Base-by-base conservation (phyloP, 2,888 invertebrate species). In the Aphodius sticticus region DNA sequence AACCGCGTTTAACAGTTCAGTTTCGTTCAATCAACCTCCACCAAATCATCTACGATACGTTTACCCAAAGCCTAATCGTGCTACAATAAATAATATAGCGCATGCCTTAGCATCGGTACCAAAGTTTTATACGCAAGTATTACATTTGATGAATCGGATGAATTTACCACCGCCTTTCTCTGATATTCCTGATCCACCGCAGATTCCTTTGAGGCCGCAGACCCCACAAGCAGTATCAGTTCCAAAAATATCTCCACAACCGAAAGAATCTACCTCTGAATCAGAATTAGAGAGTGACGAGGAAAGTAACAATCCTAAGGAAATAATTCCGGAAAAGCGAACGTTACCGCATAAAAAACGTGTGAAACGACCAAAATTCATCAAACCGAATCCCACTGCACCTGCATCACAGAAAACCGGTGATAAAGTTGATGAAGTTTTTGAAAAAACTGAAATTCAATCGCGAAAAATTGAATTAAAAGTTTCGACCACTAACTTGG, bases 61-160 rank as follows among this genome's bases (percentile, higher is more conserved):
- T 81, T 98, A 98, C 89, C 96, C 97, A 14, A 92, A 94, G 78
- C 93, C 96, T 7, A 94, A 93, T 77, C 91, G 92, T 69, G 91
- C 92, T 78, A 95, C 94, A 71, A 91, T 96, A 71, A 91, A 94
- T 78, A 96, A 96, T 86, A 96, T 98, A 81, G 92, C 94, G 5
- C 92, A 94, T 88, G 92, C 94, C 36, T 89, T 98, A 79, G 92
- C 94, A 78, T 92, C 92, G 15, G 93, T 96, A 84, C 95, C 95
- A 78, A 93, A 94, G 84, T 96, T 98, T 88, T 98, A 98, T 87
- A 93, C 92, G 0, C 94, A 96, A 91, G 93, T 95, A 9, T 87
- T 98, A 75, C 98, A 98, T 90, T 91, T 98, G 77, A 98, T 98
- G 98, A 98, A 98, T 87, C 96, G 95, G 89, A 97, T 98, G 97